Evolutionary conservation across 2,797 vertebrate genomes (phyloP), one percentile per base, ranked within the genome.

Genomic region (Botia almorhae): DNA sequence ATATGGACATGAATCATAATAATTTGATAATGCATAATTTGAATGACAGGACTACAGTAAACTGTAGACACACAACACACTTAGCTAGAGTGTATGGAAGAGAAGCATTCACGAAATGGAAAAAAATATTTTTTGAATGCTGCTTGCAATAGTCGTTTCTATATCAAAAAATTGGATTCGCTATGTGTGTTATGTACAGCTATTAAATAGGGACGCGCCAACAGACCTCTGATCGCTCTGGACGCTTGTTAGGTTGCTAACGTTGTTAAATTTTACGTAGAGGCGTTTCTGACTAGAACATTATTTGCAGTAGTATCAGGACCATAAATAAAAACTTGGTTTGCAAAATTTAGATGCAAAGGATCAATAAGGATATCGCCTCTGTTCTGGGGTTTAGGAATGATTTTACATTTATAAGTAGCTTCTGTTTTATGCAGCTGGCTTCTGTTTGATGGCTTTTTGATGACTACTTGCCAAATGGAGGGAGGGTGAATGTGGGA

Each of bases 1-100:
- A 90, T 88, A 90, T 91, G 84, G 88, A 88, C 83, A 88, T 91
- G 89, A 90, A 91, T 91, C 89, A 87, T 36, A 90, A 93, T 91
- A 88, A 90, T 89, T 88, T 85, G 78, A 87, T 85, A 80, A 84
- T 39, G 81, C 55, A 79, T 86, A 87, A 88, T 86, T 89, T 87
- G 74, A 83, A 61, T 82, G 89, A 89, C 90, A 86, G 88, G 81
- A 55, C 23, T 83, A 72, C 77, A 23, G 55, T 76, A 8, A 76
- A 36, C 60, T 63, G 26, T 17, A 63, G 26, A 63, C 29, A 61
- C n/a, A n/a, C 12, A 64, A 64, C 16, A n/a, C 29, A 64, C 16
- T 64, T 17, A 17, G 16, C 16, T 58, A 39, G 76, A 1, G 73
- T 76, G 87, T 43, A 81, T 82, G 87, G 81, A 86, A 85, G 50